phyloP scores from a whole-genome alignment of 2,888 invertebrate species.

The Halictus quadricinctus region DNA sequence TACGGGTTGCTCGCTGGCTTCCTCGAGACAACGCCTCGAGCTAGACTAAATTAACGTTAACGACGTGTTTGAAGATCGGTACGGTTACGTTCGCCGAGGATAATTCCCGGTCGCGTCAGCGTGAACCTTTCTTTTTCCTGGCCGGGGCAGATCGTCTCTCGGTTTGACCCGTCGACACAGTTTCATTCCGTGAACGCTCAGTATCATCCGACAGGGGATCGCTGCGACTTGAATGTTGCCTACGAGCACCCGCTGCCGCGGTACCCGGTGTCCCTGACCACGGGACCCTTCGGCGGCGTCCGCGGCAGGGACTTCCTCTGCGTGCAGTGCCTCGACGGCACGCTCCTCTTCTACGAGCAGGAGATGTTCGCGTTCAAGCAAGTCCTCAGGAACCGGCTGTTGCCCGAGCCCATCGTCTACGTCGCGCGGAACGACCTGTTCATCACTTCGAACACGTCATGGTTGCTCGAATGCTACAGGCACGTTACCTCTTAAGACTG shows the following conservation, averaged over 20 bases:
- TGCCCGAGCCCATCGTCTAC: slow-evolving; percentile 94
- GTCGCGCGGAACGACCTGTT: slow-evolving; percentile 92
- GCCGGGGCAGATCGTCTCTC: not conserved
- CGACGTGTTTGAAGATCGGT: not conserved
- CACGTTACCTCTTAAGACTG: slow-evolving; percentile 75
- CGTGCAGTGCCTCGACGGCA: slow-evolving; percentile 95
- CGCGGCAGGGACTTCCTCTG: slow-evolving; percentile 94
- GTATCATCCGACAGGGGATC: slow-evolving; percentile 84
- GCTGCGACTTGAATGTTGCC: slow-evolving; percentile 87
- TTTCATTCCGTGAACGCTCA: not conserved
- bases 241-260: slow-evolving; percentile 93
- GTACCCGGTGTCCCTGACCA: slow-evolving; percentile 89
- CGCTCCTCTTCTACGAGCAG: slow-evolving; percentile 95
- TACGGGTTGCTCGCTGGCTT: not conserved
- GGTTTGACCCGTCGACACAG: not conserved
- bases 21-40: not conserved
- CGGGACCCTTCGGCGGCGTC: slow-evolving; percentile 94
- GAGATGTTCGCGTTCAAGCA: slow-evolving; percentile 94
- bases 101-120: not conserved
- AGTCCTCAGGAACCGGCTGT: slow-evolving; percentile 89
- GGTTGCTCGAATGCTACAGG: slow-evolving; percentile 94
- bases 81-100: not conserved
- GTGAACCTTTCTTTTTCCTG: not conserved
- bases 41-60: not conserved
- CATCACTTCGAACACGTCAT: slow-evolving; percentile 90